phyloP scores from a whole-genome alignment of 2,113 vertebrate genomes.

The Myotis yumanensis region DNA sequence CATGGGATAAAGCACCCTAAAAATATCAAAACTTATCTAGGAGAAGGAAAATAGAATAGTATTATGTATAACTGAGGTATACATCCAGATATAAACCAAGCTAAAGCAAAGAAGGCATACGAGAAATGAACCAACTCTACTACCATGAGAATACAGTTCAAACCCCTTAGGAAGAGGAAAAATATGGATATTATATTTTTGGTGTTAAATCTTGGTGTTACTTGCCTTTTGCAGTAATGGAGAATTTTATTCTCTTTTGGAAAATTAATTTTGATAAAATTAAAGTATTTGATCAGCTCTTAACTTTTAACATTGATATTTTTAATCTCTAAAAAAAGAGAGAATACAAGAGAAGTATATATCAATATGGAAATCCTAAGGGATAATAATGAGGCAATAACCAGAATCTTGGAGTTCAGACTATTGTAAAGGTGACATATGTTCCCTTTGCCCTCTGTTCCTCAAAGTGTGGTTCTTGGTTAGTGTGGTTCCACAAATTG shows the following conservation, averaged over 20 bases:
- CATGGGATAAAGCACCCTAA: neutral
- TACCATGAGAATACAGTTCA: neutral
- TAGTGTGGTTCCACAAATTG: neutral
- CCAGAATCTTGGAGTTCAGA: neutral
- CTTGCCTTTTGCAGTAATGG: neutral
- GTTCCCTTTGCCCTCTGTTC: neutral
- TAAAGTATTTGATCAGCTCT: constrained; percentile 10
- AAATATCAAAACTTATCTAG: neutral
- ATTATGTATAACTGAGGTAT: neutral
- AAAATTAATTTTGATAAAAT: constrained; percentile 36
- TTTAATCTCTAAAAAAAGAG: neutral
- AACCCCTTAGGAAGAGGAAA: neutral
- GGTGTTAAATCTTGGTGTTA: neutral
- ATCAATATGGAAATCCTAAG: neutral
- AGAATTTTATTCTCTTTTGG: neutral
- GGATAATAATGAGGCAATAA: neutral
- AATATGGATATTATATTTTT: neutral
- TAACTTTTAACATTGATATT: constrained; percentile 38
- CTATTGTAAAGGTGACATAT: neutral
- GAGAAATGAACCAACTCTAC: neutral
- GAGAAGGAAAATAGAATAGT: neutral
- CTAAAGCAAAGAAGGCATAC: neutral
- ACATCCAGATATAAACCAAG: neutral
- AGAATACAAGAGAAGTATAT: neutral
- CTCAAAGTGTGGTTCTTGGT: neutral